Evolutionary conservation across 2,888 invertebrate species (phyloP), one percentile per base, ranked within the genome.

Genomic region (Hirtodrosophila trivittata): DNA sequence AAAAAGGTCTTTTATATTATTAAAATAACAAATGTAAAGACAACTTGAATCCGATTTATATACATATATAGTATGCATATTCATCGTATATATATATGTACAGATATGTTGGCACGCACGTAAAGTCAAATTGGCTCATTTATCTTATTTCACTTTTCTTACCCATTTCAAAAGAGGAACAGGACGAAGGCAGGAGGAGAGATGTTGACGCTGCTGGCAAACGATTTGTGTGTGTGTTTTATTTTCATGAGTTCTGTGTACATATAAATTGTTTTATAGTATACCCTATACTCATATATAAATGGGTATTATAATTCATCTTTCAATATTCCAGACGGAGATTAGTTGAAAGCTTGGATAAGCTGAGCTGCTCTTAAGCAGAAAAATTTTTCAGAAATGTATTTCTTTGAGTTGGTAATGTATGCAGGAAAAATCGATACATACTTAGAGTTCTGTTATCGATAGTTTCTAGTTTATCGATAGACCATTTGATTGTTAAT

Each of bases 81-180:
- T 12, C 8, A 37, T 12, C 26, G 1, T 18, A 14, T 16, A 13
- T 45, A 18, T 13, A 25, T 42, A 16, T 42, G 42, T 25, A 21
- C 13, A 25, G 33, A 25, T 33, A 18, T 41, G 33, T 41, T 47
- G 47, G 41, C 64, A 66, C 64, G 65, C 65, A 66, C 66, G 62
- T 46, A 60, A 57, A 66, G 65, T 70, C 55, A 70, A 77, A 75
- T 78, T 75, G 66, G 66, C 77, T 75, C 75, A 77, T 81, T 81
- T 77, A 81, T 77, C 81, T 77, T 81, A 60, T 75, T 69, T 77
- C 72, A 77, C 66, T 66, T 81, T 75, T 69, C 47, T 43, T 65
- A 67, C 52, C 67, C 72, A 67, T 63, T 52, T 71, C 45, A 67
- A 74, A 66, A 32, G 49, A 33, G 28, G 18, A 28, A 28, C 18